Evolutionary conservation across 2,797 vertebrate species (phyloP).

Genomic region (Karalla daura): DNA sequence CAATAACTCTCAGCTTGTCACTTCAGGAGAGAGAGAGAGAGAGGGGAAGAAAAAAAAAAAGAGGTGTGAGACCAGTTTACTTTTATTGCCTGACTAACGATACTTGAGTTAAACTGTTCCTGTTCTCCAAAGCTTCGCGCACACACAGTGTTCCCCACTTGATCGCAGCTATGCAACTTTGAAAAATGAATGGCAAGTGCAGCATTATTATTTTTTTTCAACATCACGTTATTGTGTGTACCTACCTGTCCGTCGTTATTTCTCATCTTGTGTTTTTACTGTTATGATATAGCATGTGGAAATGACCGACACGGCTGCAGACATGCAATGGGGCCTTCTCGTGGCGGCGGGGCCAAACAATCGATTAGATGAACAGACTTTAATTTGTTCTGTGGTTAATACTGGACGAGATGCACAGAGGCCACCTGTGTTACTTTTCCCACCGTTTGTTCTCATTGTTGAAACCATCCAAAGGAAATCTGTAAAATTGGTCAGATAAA

Average conservation of each 20-base stretch:
- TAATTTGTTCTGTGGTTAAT: neutral
- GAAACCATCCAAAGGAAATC: neutral
- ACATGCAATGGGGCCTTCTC: slow-evolving; percentile 1
- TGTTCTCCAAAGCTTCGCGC: slow-evolving; percentile 13
- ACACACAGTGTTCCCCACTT: slow-evolving; percentile 46
- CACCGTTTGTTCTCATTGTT: neutral
- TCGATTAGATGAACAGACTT: neutral
- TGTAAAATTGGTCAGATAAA: slow-evolving; percentile 11
- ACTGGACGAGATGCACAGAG: neutral
- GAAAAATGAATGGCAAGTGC: slow-evolving; percentile 78
- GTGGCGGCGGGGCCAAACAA: neutral
- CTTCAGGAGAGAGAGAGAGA: too few relatives aligned
- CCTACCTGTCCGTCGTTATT: slow-evolving; percentile 48
- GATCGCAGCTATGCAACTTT: slow-evolving; percentile 79
- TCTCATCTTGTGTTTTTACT: slow-evolving; percentile 49
- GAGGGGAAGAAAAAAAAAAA: too few relatives aligned
- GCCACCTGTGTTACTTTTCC: neutral
- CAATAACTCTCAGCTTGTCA: slow-evolving; percentile 53
- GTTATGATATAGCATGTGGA: slow-evolving; percentile 64
- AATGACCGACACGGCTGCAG: slow-evolving; percentile 27
- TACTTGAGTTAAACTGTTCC: slow-evolving; percentile 19
- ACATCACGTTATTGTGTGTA: slow-evolving; percentile 39
- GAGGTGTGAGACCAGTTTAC: slow-evolving; percentile 38
- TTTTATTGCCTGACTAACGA: slow-evolving; percentile 14
- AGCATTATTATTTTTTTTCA: slow-evolving; percentile 67